These are phyloP conservation scores for Heliopora coerulea DNA, from an alignment of 92 coral and sea anemone species.

Conservation along the genomic window DNA sequence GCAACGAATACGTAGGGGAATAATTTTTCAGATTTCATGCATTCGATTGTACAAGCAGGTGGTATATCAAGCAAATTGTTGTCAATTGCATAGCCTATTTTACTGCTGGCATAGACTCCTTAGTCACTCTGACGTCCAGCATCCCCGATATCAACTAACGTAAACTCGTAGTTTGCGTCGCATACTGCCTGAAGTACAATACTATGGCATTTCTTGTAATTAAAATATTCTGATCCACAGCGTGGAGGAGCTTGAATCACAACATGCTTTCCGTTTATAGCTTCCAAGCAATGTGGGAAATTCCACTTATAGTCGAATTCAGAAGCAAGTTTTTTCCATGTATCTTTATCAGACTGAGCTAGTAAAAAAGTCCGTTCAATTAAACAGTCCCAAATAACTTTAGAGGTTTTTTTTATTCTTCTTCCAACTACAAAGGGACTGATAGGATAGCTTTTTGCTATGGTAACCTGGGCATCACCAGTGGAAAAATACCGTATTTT, in stretches of 20 bases:
- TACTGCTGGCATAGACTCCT: constrained; percentile 22
- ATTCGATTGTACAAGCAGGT: constrained; percentile 5
- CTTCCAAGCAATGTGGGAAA: constrained; percentile 44
- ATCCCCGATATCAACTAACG: constrained; percentile 14
- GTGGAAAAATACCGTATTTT: no score
- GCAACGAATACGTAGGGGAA: constrained; percentile 47
- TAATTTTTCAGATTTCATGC: background rate
- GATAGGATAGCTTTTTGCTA: no score
- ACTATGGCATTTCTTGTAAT: constrained; percentile 8
- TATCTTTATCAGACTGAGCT: no score
- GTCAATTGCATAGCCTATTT: constrained; percentile 34
- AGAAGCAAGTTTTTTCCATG: no score
- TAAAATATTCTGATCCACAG: constrained; percentile 25
- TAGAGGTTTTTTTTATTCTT: no score
- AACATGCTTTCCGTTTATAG: constrained; percentile 38
- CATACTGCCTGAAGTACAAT: constrained; percentile 5
- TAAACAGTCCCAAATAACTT: no score
- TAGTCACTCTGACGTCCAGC: constrained; percentile 22
- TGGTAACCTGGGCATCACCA: no score
- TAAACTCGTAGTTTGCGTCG: constrained; percentile 28
- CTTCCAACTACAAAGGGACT: no score
- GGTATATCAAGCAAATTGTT: constrained; percentile 18
- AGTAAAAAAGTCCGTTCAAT: no score
- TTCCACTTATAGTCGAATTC: constrained; percentile 37
- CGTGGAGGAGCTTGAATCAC: constrained; percentile 39